These are phyloP conservation scores for Conus betulinus DNA, from an alignment of 1,140 invertebrate species.

Conservation along the genomic window DNA sequence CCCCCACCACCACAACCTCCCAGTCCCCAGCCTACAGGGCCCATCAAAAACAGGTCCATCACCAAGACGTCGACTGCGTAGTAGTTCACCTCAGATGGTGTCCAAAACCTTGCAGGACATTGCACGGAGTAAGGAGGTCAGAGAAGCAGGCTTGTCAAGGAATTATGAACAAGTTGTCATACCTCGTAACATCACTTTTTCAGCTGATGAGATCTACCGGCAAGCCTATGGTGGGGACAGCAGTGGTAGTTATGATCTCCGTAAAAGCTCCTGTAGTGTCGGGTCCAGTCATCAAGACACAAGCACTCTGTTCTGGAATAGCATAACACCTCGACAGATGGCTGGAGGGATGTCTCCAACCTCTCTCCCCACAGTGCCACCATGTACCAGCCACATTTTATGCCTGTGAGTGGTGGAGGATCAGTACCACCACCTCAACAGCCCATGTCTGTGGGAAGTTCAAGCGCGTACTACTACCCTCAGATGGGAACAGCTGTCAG, in stretches of 20 bases:
- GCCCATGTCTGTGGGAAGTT: constrained; percentile 1
- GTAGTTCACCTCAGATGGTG: constrained; percentile 22
- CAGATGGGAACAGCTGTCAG: background rate
- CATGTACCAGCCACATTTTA: background rate
- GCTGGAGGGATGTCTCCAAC: constrained; percentile 9
- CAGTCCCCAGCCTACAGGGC: constrained; percentile 9
- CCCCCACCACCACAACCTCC: background rate
- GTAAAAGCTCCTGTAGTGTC: constrained; percentile 2
- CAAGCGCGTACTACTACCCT: constrained; percentile 3
- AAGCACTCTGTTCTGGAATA: background rate
- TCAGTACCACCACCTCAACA: background rate
- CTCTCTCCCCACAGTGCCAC: background rate
- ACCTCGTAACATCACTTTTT: constrained; percentile 57
- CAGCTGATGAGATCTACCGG: constrained; percentile 64
- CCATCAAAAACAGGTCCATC: background rate
- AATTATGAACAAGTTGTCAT: constrained; percentile 62
- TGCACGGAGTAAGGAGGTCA: constrained; percentile 9
- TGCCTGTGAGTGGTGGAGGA: background rate
- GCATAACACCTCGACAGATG: constrained; percentile 22
- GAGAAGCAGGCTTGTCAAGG: constrained; percentile 28
- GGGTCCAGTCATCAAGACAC: background rate
- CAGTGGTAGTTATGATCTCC: background rate
- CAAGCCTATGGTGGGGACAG: constrained; percentile 52
- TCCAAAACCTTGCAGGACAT: constrained; percentile 19
- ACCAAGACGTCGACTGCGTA: constrained; percentile 15